Percentiles rank a stretch among this genome's conserved stretches.
phyloP scores from a whole-genome alignment of 2,113 vertebrate species.

The Proteles cristata region DNA sequence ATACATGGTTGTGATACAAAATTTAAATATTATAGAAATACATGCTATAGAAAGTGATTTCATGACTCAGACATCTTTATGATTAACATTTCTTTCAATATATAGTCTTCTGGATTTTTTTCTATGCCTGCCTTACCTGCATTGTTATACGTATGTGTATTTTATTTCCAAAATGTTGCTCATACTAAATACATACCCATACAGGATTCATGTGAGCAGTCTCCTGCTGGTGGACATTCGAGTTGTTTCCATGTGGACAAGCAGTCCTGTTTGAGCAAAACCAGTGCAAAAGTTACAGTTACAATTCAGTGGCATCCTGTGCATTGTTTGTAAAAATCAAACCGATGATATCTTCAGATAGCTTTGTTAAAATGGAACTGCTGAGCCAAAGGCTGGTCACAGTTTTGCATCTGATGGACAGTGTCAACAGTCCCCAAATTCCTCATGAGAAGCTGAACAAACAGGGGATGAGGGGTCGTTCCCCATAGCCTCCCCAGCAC shows the following conservation, averaged over 20 bases:
- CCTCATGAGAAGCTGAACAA: not conserved
- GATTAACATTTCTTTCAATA: not conserved
- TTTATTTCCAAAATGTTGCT: not conserved
- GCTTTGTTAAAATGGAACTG: not conserved
- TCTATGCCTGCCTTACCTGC: not conserved
- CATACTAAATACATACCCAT: not conserved
- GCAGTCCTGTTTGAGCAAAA: not conserved
- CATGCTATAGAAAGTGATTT: not conserved
- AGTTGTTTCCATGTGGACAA: not conserved
- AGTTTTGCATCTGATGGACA: not conserved
- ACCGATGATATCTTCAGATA: not conserved
- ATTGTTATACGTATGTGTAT: not conserved
- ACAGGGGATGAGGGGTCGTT: rapidly evolving
- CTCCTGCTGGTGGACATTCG: not conserved
- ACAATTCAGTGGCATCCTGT: not conserved
- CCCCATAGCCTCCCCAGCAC: not conserved
- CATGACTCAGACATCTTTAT: not conserved
- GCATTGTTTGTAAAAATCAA: not conserved
- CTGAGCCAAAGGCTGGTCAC: not conserved
- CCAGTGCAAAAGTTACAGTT: not conserved
- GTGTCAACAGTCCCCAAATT: not conserved
- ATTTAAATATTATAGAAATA: not conserved
- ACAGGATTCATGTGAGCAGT: not conserved
- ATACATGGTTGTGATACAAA: not conserved
- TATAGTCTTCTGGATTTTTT: not conserved